Conservation (phyloP, 2,888 invertebrate species). For the Noctua janthe region DNA sequence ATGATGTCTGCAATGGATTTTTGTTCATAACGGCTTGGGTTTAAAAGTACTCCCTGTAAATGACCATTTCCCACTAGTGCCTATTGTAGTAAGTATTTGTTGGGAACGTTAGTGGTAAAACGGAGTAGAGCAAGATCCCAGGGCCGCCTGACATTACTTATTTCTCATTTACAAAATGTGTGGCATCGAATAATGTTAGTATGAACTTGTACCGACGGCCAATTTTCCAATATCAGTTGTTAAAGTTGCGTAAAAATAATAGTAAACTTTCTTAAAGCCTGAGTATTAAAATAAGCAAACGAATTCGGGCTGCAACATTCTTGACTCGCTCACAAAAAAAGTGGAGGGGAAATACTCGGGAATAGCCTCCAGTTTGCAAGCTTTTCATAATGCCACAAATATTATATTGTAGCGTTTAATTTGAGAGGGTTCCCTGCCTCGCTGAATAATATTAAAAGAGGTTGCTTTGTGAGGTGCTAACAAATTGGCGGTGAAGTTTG, state of each 20-base stretch:
- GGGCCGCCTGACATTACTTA: no score
- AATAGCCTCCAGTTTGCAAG: slow-evolving; percentile 63
- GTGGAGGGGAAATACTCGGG: slow-evolving; percentile 48
- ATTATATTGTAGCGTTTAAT: slow-evolving; percentile 80
- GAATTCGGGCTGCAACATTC: slow-evolving; percentile 36
- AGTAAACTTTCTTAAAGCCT: no score
- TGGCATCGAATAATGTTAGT: no score
- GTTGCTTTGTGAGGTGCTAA: slow-evolving; percentile 85
- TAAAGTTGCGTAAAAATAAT: no score
- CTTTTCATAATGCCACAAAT: slow-evolving; percentile 72
- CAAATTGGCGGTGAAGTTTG: slow-evolving; percentile 82
- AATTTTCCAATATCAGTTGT: no score
- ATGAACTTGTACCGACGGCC: no score
- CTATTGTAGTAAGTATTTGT: slow-evolving; percentile 26
- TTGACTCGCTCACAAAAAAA: slow-evolving; percentile 50
- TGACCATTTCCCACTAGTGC: neutral
- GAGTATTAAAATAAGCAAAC: slow-evolving; percentile 30
- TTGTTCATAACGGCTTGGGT: neutral
- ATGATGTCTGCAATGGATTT: neutral
- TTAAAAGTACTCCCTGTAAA: slow-evolving; percentile 11
- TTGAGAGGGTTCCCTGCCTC: slow-evolving; percentile 76
- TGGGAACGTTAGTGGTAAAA: neutral
- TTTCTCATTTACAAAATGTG: no score
- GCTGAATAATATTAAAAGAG: slow-evolving; percentile 82
- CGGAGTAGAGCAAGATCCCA: no score